phyloP scores from a whole-genome alignment of 2,888 invertebrate species.

The Mimachlamys varia region DNA sequence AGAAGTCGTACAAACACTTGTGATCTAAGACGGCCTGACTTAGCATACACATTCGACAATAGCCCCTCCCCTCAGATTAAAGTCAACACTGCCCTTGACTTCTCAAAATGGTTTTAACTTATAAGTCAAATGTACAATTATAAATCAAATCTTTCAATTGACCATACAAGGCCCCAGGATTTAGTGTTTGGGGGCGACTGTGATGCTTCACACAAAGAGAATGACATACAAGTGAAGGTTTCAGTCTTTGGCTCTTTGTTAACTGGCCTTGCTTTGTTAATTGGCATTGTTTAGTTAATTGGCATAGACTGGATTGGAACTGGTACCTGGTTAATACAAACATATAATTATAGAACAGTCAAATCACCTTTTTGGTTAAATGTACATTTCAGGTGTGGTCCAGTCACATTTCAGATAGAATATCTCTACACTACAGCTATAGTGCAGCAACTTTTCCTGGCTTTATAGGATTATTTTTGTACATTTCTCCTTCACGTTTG shows the following conservation, averaged over 20 bases:
- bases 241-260: not conserved
- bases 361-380: no score
- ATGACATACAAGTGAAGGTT: not conserved
- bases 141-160: not conserved
- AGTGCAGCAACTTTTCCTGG: no score
- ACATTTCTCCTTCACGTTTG: no score
- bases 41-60: not conserved
- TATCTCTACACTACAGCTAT: no score
- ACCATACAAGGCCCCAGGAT: not conserved
- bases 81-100: not conserved
- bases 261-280: no score
- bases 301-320: not conserved
- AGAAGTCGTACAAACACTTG: not conserved
- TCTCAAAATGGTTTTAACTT: not conserved
- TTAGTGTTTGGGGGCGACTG: not conserved
- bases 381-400: no score
- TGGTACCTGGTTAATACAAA: not conserved
- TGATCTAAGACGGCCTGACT: not conserved
- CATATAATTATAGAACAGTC: not conserved
- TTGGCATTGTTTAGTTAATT: not conserved
- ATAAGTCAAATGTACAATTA: not conserved
- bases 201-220: not conserved
- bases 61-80: not conserved
- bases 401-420: no score
- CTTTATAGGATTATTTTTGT: no score